Percentiles rank a stretch among this genome's conserved stretches.
Conservation (phyloP, 2,888 invertebrate species). For the Argyra leucocephala region DNA sequence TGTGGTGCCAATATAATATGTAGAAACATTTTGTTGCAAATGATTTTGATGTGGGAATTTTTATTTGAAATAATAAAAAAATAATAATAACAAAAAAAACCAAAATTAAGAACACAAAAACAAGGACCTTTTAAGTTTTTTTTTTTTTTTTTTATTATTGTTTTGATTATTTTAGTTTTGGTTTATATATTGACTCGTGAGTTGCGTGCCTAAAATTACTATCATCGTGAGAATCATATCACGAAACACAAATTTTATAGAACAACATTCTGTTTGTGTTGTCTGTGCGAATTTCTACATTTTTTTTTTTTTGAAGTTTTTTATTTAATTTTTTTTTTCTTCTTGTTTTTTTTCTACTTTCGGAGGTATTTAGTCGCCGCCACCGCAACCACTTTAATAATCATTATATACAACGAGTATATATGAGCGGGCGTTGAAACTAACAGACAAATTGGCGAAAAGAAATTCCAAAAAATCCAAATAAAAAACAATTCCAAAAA, state of each 20-base stretch:
- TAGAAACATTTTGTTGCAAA: no score
- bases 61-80: no score
- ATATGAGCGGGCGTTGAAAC: constrained; percentile 21
- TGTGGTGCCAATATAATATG: no score
- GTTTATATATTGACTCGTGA: constrained; percentile 16
- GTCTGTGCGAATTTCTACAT: not conserved
- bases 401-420: not conserved
- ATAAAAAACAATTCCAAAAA: not conserved
- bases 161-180: constrained; percentile 5
- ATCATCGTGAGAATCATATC: constrained; percentile 24
- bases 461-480: constrained; percentile 10
- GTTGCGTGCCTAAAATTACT: constrained; percentile 24
- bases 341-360: not conserved
- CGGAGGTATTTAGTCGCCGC: not conserved
- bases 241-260: constrained; percentile 22
- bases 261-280: not conserved
- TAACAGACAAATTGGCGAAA: constrained; percentile 22
- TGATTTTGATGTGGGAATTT: no score
- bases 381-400: not conserved
- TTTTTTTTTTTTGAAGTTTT: not conserved
- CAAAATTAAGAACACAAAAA: no score
- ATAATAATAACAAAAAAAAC: no score
- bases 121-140: no score
- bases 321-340: not conserved
- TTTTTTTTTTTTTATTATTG: no score